Conservation (phyloP, 2,113 vertebrate species). For the Indri indri region DNA sequence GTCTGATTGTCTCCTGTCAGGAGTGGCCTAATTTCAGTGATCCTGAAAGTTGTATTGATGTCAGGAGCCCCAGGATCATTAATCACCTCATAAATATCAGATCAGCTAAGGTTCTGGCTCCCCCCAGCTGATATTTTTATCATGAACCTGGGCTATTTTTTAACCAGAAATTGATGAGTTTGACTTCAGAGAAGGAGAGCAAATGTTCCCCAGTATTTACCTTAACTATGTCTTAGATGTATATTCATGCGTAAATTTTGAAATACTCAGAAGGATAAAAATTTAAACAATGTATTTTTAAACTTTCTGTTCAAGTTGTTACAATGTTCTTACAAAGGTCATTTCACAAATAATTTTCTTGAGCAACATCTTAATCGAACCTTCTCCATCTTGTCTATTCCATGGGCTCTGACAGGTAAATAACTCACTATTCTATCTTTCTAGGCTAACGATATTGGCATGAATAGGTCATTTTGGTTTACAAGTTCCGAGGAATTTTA, state of each 20-base stretch:
- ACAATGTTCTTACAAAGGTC: not conserved
- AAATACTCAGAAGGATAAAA: not conserved
- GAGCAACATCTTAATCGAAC: not conserved
- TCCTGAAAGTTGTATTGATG: not conserved
- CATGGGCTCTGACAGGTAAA: not conserved
- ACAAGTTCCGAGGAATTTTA: constrained; percentile 3
- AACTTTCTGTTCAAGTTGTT: not conserved
- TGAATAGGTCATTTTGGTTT: constrained; percentile 8
- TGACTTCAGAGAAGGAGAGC: not conserved
- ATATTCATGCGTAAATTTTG: not conserved
- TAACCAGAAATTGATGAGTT: not conserved
- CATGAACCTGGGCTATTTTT: not conserved
- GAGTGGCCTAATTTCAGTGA: not conserved
- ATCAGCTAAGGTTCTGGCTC: not conserved
- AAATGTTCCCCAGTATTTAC: not conserved
- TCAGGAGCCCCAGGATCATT: not conserved
- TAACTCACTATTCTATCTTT: not conserved
- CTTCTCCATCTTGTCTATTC: not conserved
- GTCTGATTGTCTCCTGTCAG: not conserved
- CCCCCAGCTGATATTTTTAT: not conserved
- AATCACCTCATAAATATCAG: not conserved
- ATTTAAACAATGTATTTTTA: not conserved
- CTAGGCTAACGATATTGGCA: not conserved
- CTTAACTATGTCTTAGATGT: not conserved
- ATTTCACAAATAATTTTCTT: not conserved